phyloP scores from a whole-genome alignment of 2,797 vertebrate genomes.

The Cygnus olor region DNA sequence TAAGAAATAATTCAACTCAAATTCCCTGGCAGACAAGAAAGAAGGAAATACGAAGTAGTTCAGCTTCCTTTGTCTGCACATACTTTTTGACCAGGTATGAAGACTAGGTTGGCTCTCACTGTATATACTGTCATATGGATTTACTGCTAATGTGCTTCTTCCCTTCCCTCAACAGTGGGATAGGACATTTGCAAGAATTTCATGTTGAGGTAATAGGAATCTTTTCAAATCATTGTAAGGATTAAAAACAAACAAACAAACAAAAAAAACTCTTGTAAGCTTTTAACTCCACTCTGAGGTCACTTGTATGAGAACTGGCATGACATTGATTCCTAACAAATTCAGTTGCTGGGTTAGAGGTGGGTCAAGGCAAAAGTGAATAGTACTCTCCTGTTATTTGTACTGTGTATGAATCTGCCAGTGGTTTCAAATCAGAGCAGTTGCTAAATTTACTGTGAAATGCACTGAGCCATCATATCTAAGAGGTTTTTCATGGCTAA shows the following conservation, averaged over 20 bases:
- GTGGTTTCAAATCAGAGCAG: neutral
- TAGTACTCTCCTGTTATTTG: neutral
- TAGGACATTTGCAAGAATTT: neutral
- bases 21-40: neutral
- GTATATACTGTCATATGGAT: neutral
- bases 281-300: neutral
- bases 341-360: neutral
- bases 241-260: neutral
- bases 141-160: neutral
- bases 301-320: neutral
- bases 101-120: neutral
- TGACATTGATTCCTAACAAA: neutral
- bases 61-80: neutral
- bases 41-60: neutral
- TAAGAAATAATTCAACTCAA: neutral
- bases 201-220: neutral
- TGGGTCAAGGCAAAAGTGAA: neutral
- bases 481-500: neutral
- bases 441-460: neutral
- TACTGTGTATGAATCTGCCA: neutral
- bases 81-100: neutral
- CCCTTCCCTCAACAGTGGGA: neutral
- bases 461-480: neutral
- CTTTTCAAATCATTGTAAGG: conserved; percentile 1
- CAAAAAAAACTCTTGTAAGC: neutral